phyloP scores from a whole-genome alignment of 2,888 invertebrate species.

The Gnatocerus cornutus region DNA sequence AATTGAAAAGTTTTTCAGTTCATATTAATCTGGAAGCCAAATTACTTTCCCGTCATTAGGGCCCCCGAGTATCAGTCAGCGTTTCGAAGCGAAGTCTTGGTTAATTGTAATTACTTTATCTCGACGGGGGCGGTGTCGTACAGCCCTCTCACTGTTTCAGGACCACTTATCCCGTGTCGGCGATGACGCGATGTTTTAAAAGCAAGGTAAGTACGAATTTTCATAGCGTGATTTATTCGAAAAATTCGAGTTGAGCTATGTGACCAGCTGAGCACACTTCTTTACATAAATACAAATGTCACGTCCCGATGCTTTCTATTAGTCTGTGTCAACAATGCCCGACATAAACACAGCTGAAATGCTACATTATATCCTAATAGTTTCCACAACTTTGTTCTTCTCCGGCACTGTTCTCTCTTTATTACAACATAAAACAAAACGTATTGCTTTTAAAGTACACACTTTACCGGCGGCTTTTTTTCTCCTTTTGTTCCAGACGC shows the following conservation, averaged over 20 bases:
- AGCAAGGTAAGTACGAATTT: neutral
- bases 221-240: constrained; percentile 28
- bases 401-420: constrained; percentile 37
- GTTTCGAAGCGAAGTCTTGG: constrained; percentile 57
- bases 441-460: constrained; percentile 41
- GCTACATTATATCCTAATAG: constrained; percentile 56
- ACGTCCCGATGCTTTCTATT: constrained; percentile 61
- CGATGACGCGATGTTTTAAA: constrained; percentile 20
- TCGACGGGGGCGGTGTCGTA: constrained; percentile 52
- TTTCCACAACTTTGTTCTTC: constrained; percentile 54
- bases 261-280: constrained; percentile 65
- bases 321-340: constrained; percentile 62
- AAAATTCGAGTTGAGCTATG: constrained; percentile 52
- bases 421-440: constrained; percentile 45
- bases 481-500: constrained; percentile 3
- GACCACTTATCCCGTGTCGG: constrained; percentile 45
- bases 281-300: constrained; percentile 62
- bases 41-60: constrained; percentile 66
- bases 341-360: constrained; percentile 58
- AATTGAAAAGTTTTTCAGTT: constrained; percentile 63
- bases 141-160: constrained; percentile 40
- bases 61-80: constrained; percentile 61
- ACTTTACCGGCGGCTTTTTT: constrained; percentile 23
- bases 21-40: constrained; percentile 65
- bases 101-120: constrained; percentile 67